Evolutionary conservation across 2,797 vertebrate species (phyloP).

Genomic region (Pangasius sanitwongsei): DNA sequence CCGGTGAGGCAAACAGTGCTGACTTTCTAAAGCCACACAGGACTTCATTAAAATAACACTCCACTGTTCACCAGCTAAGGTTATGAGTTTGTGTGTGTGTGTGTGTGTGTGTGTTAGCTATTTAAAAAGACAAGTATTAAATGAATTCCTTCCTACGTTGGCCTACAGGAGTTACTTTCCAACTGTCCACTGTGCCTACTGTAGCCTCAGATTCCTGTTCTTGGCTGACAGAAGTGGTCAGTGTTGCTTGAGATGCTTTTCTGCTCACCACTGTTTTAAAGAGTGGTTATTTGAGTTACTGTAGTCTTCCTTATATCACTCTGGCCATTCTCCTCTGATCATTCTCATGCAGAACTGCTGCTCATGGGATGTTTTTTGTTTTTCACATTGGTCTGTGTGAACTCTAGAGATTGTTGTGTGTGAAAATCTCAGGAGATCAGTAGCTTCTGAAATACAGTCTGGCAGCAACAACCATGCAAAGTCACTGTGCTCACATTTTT

Average conservation of each 20-base stretch:
- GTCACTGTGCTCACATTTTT: background rate
- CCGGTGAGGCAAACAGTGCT: constrained; percentile 16
- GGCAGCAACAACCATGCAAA: background rate
- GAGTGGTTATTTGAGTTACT: background rate
- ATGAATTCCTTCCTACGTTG: background rate
- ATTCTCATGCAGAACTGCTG: background rate
- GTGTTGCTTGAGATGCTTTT: background rate
- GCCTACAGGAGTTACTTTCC: background rate
- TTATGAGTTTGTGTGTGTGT: constrained; percentile 8
- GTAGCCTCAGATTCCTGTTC: background rate
- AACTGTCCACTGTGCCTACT: background rate
- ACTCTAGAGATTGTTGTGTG: too few species aligned
- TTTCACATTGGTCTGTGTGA: background rate
- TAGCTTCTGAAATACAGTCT: background rate
- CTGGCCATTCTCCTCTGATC: too few species aligned
- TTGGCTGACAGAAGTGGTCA: background rate
- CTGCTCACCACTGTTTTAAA: background rate
- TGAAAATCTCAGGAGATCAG: background rate
- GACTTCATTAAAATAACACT: constrained; percentile 33
- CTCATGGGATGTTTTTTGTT: background rate
- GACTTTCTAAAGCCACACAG: constrained; percentile 29
- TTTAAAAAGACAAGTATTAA: background rate
- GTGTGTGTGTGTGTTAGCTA: background rate
- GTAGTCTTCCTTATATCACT: background rate
- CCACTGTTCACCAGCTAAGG: background rate